Evolutionary conservation across 2,113 vertebrate species (phyloP).

Genomic region (Melozone crissalis): DNA sequence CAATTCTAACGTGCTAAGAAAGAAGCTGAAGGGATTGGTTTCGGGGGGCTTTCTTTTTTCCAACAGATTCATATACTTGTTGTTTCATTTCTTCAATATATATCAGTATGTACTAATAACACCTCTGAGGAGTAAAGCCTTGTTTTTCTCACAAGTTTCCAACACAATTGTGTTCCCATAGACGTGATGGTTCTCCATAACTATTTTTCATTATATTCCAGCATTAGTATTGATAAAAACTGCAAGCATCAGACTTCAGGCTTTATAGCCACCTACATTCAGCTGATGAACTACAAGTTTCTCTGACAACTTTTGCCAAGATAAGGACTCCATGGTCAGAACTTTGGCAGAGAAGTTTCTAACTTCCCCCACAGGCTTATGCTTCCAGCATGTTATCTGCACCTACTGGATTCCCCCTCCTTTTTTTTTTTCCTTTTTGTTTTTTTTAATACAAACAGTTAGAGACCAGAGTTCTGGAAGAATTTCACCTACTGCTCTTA

Average conservation of each 20-base stretch:
- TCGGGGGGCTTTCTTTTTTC: fast-evolving
- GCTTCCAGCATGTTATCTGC: not conserved
- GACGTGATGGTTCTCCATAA: not conserved
- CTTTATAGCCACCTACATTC: not conserved
- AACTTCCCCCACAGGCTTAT: not conserved
- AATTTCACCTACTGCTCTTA: not conserved
- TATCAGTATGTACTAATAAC: not conserved
- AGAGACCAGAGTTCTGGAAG: not conserved
- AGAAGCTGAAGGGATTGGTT: not conserved
- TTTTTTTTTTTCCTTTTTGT: not conserved
- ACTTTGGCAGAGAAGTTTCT: not conserved
- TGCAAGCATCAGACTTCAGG: not conserved
- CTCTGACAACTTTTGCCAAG: not conserved
- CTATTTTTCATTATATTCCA: not conserved
- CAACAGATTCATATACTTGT: not conserved
- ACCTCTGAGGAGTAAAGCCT: not conserved
- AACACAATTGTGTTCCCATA: not conserved
- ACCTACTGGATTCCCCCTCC: not conserved
- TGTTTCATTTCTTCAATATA: not conserved
- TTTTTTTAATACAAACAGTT: not conserved
- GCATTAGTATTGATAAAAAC: not conserved
- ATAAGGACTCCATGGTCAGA: not conserved
- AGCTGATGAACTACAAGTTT: not conserved
- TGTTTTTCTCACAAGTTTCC: not conserved
- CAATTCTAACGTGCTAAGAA: not conserved